A percentile compares a stretch with the other conserved stretches of the same genome.
Conservation (phyloP, 2,113 vertebrate species). For the Cochlearius cochlearius region DNA sequence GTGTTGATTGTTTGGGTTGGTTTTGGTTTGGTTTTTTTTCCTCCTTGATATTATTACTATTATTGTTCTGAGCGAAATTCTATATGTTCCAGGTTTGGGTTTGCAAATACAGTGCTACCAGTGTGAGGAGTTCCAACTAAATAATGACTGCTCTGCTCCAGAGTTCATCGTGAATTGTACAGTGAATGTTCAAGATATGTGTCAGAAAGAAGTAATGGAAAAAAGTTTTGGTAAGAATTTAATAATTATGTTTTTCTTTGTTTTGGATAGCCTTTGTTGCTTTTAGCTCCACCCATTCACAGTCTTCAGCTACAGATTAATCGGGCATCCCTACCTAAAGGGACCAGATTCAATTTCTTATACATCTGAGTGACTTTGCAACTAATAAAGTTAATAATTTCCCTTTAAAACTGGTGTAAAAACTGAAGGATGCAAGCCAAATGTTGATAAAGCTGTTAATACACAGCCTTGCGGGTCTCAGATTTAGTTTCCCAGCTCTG, state of each 20-base stretch:
- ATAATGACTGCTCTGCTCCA: constrained; percentile 92
- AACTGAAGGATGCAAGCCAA: neutral
- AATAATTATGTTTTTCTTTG: neutral
- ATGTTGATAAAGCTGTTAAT: constrained; percentile 42
- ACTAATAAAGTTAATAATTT: neutral
- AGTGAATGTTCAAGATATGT: constrained; percentile 97
- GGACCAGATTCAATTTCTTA: neutral
- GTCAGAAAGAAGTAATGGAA: constrained; percentile 97
- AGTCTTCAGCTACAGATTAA: neutral
- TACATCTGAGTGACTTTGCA: neutral
- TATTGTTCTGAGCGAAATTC: neutral
- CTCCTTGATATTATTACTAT: accelerated
- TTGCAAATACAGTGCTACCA: constrained; percentile 99
- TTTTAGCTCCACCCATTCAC: neutral
- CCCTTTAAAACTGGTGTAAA: neutral
- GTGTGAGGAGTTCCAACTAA: constrained; percentile 94
- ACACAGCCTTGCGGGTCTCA: neutral
- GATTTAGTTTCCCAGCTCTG: constrained; percentile 49
- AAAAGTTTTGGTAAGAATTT: constrained; percentile 87
- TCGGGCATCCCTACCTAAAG: neutral
- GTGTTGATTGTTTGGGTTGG: neutral
- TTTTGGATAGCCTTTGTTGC: neutral
- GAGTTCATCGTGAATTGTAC: constrained; percentile 98
- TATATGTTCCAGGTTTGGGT: constrained; percentile 72
- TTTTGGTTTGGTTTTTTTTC: neutral